Percentiles rank a stretch among this genome's conserved stretches.
Conservation (phyloP, 2,888 invertebrate species). For the Philaethria dido region DNA sequence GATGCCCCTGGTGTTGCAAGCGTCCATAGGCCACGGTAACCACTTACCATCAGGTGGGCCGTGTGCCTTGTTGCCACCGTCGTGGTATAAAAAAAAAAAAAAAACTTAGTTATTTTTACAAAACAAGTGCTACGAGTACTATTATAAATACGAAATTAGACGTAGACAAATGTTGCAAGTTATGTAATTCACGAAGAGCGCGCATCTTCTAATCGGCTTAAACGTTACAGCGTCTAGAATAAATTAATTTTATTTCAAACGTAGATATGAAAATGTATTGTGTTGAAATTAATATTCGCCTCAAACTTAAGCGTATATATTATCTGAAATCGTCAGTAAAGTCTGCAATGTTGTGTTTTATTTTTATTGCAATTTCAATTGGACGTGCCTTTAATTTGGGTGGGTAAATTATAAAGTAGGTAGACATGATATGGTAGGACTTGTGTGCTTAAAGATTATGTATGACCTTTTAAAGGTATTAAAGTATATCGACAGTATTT, state of each 20-base stretch:
- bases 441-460: no score
- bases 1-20: no score
- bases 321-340: background rate
- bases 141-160: background rate
- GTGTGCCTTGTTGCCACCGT: no score
- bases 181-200: background rate
- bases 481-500: no score
- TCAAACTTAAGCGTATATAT: background rate
- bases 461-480: no score
- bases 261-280: background rate
- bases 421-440: no score
- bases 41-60: no score
- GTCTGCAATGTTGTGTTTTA: background rate
- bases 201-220: conserved; percentile 13
- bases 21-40: no score
- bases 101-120: background rate
- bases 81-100: no score
- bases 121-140: background rate
- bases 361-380: no score
- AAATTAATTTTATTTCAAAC: background rate
- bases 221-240: background rate
- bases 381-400: no score
- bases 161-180: background rate
- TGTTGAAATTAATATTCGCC: background rate
- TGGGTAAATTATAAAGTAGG: no score